Evolutionary conservation across 2,113 vertebrate genomes (phyloP).

Genomic region (Myodes glareolus): DNA sequence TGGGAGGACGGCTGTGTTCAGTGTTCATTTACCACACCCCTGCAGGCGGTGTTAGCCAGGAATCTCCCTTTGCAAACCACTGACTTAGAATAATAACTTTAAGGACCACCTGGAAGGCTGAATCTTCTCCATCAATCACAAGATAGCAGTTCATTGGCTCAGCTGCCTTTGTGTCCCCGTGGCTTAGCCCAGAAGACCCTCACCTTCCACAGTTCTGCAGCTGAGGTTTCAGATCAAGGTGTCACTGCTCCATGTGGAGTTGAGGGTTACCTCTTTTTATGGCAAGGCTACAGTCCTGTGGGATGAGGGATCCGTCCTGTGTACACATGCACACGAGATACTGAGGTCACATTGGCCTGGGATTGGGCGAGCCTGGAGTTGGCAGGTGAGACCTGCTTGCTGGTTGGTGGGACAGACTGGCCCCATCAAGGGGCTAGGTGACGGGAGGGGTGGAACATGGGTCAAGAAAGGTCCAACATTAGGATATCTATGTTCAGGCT

Average conservation of each 20-base stretch:
- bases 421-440: background rate
- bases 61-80: no score
- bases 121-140: no score
- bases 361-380: background rate
- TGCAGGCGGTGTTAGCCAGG: rapidly evolving
- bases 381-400: background rate
- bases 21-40: background rate
- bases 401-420: background rate
- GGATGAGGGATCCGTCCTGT: background rate
- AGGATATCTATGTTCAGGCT: background rate
- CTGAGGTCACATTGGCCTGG: background rate
- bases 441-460: background rate
- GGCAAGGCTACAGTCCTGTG: background rate
- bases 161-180: background rate
- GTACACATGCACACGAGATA: background rate
- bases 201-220: background rate
- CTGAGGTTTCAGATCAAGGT: background rate
- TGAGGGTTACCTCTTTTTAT: no score
- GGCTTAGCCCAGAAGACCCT: background rate
- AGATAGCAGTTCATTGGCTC: no score
- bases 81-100: no score
- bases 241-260: background rate
- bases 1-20: background rate
- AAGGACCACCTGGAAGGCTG: no score
- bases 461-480: background rate